These are phyloP conservation scores for Drosophila lacertosa DNA, from an alignment of 1,140 invertebrate genomes.

Conservation along the genomic window DNA sequence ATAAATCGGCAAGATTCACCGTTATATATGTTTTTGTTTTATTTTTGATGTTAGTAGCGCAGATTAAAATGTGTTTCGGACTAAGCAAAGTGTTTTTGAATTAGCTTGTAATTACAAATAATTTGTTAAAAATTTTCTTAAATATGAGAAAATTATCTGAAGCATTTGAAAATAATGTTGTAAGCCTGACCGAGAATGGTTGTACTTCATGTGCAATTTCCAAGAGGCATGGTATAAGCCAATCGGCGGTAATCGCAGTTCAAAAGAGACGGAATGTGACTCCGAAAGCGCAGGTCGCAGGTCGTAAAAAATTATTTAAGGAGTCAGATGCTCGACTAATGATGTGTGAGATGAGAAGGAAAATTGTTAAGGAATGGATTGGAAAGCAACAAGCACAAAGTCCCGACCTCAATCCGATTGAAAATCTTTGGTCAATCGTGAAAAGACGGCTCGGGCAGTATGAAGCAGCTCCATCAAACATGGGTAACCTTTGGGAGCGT, in stretches of 20 bases:
- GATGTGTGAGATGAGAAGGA: slow-evolving; percentile 5
- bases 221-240: slow-evolving; percentile 7
- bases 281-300: slow-evolving; percentile 6
- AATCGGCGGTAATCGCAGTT: slow-evolving; percentile 13
- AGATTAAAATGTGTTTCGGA: background rate
- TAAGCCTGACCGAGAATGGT: slow-evolving; percentile 8
- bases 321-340: slow-evolving; percentile 16
- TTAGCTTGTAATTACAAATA: background rate
- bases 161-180: background rate
- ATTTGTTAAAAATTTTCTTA: slow-evolving; percentile 5
- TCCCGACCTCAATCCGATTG: slow-evolving; percentile 31
- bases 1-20: background rate
- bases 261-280: slow-evolving; percentile 16
- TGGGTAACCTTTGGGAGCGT: background rate
- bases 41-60: background rate
- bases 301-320: slow-evolving; percentile 14
- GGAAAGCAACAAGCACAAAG: slow-evolving; percentile 26
- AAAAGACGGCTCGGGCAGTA: slow-evolving; percentile 23
- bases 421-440: slow-evolving; percentile 24
- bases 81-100: background rate
- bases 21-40: background rate
- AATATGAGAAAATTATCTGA: slow-evolving; percentile 8
- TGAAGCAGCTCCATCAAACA: slow-evolving; percentile 8
- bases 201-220: slow-evolving; percentile 3
- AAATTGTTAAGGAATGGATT: slow-evolving; percentile 36